Percentiles rank a stretch among this genome's conserved stretches.
phyloP scores from a whole-genome alignment of 2,797 vertebrate genomes.

The Sebastes hopkinsi region DNA sequence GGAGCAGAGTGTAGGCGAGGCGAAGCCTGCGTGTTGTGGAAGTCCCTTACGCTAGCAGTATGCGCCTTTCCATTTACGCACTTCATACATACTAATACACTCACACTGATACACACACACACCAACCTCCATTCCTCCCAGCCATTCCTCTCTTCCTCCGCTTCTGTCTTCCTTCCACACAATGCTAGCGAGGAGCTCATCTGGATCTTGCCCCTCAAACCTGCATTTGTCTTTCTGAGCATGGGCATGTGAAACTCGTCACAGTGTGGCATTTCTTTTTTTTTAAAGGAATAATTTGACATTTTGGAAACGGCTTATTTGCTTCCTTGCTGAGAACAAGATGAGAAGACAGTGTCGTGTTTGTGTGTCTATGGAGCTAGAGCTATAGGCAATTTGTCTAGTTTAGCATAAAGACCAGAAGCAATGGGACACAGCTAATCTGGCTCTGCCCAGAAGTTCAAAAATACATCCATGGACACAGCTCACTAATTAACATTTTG shows the following conservation, averaged over 20 bases:
- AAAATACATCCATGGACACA: neutral
- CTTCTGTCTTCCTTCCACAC: slow-evolving; percentile 6
- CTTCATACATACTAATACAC: slow-evolving; percentile 72
- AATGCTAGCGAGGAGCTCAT: neutral
- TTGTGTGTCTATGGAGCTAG: neutral
- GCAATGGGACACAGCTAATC: neutral
- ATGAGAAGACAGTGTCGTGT: neutral
- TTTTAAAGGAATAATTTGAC: neutral
- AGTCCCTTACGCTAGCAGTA: slow-evolving; percentile 79
- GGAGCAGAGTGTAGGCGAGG: slow-evolving; percentile 72
- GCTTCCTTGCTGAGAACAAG: neutral
- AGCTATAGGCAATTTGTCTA: neutral
- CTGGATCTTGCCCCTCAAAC: neutral
- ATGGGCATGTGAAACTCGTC: neutral
- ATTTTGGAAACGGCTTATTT: neutral
- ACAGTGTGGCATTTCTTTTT: neutral
- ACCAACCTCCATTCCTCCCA: slow-evolving; percentile 35
- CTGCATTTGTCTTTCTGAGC: neutral
- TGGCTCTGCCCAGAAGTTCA: neutral
- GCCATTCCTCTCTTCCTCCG: slow-evolving; percentile 3
- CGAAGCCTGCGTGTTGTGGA: slow-evolving; percentile 60
- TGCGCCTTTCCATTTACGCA: slow-evolving; percentile 76
- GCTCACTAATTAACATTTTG: neutral
- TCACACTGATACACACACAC: neutral
- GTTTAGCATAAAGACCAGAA: neutral